Conservation (phyloP, 2,113 vertebrate species). For the Xerus inauris region DNA sequence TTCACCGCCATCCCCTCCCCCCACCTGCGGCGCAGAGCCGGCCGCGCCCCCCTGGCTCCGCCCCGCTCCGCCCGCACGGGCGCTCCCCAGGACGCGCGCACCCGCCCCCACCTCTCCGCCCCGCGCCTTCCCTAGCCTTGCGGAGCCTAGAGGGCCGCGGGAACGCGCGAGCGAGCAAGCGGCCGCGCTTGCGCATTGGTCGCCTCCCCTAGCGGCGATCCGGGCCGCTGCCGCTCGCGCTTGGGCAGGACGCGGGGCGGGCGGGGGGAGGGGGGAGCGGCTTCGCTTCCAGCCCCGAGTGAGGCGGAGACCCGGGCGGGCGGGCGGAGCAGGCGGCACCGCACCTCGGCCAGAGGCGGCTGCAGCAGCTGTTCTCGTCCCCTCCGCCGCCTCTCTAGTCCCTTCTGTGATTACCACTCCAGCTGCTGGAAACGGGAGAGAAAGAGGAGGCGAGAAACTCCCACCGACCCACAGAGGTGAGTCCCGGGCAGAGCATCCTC, state of each 20-base stretch:
- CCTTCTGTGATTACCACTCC: conserved; percentile 20
- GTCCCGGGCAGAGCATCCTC: conserved; percentile 75
- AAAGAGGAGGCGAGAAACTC: conserved; percentile 71
- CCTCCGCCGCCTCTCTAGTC: conserved; percentile 13
- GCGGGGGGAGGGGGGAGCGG: conserved; percentile 79
- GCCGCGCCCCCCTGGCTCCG: background rate
- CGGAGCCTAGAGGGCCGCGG: background rate
- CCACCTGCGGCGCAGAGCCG: background rate
- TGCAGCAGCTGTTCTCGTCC: conserved; percentile 68
- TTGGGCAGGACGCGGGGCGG: conserved; percentile 72
- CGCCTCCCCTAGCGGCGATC: conserved; percentile 78
- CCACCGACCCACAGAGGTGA: conserved; percentile 77
- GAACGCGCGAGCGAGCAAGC: conserved; percentile 45
- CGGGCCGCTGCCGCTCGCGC: conserved; percentile 69
- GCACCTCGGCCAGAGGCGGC: conserved; percentile 76
- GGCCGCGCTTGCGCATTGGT: conserved; percentile 74
- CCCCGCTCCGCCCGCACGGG: conserved; percentile 28
- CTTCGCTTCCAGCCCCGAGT: conserved; percentile 71
- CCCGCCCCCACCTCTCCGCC: background rate
- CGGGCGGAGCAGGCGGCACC: conserved; percentile 75
- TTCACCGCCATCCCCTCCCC: conserved; percentile 17
- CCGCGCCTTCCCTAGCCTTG: background rate
- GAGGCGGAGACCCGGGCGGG: conserved; percentile 78
- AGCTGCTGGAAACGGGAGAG: conserved; percentile 39
- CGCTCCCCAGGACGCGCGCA: conserved; percentile 24